Evolutionary conservation across 2,113 vertebrate genomes (phyloP).

Genomic region (Notechis scutatus): DNA sequence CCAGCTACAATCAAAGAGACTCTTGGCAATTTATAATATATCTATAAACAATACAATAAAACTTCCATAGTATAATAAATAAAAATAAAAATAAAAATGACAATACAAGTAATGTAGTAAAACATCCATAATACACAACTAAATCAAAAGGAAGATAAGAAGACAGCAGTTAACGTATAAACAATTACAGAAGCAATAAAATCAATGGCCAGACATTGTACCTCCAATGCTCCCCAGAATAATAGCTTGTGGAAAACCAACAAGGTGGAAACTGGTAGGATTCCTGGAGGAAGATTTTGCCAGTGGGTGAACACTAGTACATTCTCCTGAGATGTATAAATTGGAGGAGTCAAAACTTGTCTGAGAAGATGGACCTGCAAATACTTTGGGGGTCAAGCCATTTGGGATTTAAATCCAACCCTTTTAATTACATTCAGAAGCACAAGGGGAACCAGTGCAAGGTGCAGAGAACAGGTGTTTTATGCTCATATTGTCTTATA

Average conservation of each 20-base stretch:
- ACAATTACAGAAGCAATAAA: neutral
- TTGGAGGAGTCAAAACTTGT: neutral
- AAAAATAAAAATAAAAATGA: neutral
- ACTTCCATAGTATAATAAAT: neutral
- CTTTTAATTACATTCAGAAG: neutral
- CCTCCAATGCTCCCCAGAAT: neutral
- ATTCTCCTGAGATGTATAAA: neutral
- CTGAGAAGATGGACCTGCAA: neutral
- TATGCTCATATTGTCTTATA: neutral
- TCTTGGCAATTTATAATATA: neutral
- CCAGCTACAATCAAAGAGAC: neutral
- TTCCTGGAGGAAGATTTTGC: neutral
- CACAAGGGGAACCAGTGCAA: neutral
- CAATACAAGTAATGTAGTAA: neutral
- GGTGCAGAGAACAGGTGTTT: neutral
- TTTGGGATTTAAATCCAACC: neutral
- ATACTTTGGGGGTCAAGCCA: neutral
- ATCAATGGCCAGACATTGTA: neutral
- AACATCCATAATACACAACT: neutral
- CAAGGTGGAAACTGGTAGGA: neutral
- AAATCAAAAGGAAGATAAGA: neutral
- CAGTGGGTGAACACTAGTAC: neutral
- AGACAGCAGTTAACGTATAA: neutral
- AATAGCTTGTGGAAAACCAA: neutral
- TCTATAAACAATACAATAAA: neutral